Percentiles rank a stretch among this genome's conserved stretches.
These are phyloP conservation scores for Zele albiditarsus DNA, from an alignment of 2,888 invertebrate species.

Conservation along the genomic window DNA sequence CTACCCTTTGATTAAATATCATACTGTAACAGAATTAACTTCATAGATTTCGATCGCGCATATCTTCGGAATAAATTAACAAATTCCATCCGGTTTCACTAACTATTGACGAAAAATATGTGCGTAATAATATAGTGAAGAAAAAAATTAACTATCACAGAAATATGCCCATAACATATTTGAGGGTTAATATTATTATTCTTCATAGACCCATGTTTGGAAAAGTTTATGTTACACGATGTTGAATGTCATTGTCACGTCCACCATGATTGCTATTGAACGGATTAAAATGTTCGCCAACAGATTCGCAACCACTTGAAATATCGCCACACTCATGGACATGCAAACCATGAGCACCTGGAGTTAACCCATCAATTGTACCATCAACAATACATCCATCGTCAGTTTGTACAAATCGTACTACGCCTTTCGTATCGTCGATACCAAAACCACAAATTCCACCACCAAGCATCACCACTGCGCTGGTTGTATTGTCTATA, in stretches of 20 bases:
- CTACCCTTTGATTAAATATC: no score
- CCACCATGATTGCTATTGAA: slow-evolving; percentile 74
- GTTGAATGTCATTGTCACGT: slow-evolving; percentile 70
- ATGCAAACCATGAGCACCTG: slow-evolving; percentile 77
- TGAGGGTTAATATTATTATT: neutral
- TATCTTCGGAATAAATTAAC: no score
- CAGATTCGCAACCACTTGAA: slow-evolving; percentile 77
- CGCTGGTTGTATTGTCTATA: slow-evolving; percentile 75
- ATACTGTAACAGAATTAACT: no score
- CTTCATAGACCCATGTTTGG: slow-evolving; percentile 8
- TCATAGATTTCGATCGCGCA: no score
- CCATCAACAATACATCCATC: slow-evolving; percentile 85
- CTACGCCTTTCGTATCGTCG: slow-evolving; percentile 80
- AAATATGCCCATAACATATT: no score
- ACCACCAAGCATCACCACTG: slow-evolving; percentile 80
- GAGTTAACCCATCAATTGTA: slow-evolving; percentile 84
- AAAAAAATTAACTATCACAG: no score
- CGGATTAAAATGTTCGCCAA: slow-evolving; percentile 80
- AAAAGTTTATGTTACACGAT: slow-evolving; percentile 66
- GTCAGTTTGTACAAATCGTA: slow-evolving; percentile 81
- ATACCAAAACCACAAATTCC: slow-evolving; percentile 73
- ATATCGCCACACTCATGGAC: slow-evolving; percentile 85
- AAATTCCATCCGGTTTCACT: no score
- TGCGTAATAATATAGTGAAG: no score
- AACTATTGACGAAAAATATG: no score